phyloP scores from a whole-genome alignment of 92 coral and sea anemone species.

The Porites rus region DNA sequence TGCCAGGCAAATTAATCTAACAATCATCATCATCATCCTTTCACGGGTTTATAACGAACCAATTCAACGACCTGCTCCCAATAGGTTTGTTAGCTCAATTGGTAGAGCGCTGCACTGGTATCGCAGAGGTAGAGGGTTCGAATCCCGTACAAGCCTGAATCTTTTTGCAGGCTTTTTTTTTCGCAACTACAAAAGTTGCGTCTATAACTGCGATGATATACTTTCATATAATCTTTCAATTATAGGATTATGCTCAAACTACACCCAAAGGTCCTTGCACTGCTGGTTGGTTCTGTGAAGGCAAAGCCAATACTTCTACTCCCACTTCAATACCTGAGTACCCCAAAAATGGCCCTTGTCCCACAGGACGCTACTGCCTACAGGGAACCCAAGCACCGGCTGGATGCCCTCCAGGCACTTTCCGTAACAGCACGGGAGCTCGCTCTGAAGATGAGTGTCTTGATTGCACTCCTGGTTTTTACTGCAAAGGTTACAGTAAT shows the following conservation, averaged over 20 bases:
- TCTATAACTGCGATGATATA: too few relatives aligned
- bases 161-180: too few relatives aligned
- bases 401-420: slow-evolving; percentile 93
- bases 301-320: slow-evolving; percentile 87
- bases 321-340: slow-evolving; percentile 70
- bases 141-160: too few relatives aligned
- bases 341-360: slow-evolving; percentile 90
- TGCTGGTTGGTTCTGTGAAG: slow-evolving; percentile 88
- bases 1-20: neutral
- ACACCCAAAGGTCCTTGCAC: slow-evolving; percentile 81
- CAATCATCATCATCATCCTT: too few relatives aligned
- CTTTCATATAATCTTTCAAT: too few relatives aligned
- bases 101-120: too few relatives aligned
- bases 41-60: too few relatives aligned
- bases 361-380: slow-evolving; percentile 84
- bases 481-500: slow-evolving; percentile 85
- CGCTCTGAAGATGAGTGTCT: slow-evolving; percentile 83
- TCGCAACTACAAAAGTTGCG: too few relatives aligned
- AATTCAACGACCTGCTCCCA: too few relatives aligned
- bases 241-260: slow-evolving; percentile 73
- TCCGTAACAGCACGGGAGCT: slow-evolving; percentile 98
- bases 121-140: too few relatives aligned
- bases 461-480: slow-evolving; percentile 93
- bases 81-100: too few relatives aligned
- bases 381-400: slow-evolving; percentile 85